phyloP scores from a whole-genome alignment of 2,888 invertebrate genomes.

The Cecidostiba fungosa region DNA sequence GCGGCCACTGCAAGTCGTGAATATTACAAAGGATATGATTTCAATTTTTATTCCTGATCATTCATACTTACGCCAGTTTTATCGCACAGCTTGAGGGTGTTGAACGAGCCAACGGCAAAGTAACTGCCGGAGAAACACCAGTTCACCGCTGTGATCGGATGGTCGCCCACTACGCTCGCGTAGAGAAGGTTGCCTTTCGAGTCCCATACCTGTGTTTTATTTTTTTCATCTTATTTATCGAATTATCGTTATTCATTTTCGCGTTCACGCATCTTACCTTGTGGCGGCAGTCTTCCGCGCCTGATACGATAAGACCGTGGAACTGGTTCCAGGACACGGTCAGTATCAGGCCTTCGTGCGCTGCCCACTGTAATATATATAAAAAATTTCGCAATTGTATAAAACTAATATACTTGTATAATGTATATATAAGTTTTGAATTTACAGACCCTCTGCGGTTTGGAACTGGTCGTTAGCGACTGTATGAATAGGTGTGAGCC shows the following conservation, averaged over 20 bases:
- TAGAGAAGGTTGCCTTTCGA: slow-evolving; percentile 93
- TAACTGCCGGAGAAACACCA: slow-evolving; percentile 96
- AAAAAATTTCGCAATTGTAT: neutral
- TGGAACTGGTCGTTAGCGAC: slow-evolving; percentile 88
- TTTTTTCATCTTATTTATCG: neutral
- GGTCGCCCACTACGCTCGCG: slow-evolving; percentile 91
- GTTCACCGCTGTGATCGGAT: slow-evolving; percentile 94
- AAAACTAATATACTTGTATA: no score
- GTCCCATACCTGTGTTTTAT: slow-evolving; percentile 90
- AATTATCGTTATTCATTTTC: neutral
- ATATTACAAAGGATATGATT: no score
- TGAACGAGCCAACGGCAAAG: slow-evolving; percentile 96
- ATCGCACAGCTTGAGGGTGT: slow-evolving; percentile 95
- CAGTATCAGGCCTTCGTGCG: slow-evolving; percentile 96
- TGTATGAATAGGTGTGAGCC: slow-evolving; percentile 86
- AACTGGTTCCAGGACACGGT: slow-evolving; percentile 97
- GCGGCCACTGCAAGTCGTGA: slow-evolving; percentile 95
- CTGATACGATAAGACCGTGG: slow-evolving; percentile 95
- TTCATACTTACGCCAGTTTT: slow-evolving; percentile 94
- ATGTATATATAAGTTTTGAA: slow-evolving; percentile 24
- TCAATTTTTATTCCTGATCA: no score
- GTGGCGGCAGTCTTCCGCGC: slow-evolving; percentile 96
- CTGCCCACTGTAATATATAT: slow-evolving; percentile 90
- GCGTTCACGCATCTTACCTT: slow-evolving; percentile 82
- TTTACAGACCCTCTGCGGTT: slow-evolving; percentile 84